A percentile compares a stretch with the other conserved stretches of the same genome.
Evolutionary conservation across 2,797 vertebrate species (phyloP).

Genomic region (Alfaro cultratus): DNA sequence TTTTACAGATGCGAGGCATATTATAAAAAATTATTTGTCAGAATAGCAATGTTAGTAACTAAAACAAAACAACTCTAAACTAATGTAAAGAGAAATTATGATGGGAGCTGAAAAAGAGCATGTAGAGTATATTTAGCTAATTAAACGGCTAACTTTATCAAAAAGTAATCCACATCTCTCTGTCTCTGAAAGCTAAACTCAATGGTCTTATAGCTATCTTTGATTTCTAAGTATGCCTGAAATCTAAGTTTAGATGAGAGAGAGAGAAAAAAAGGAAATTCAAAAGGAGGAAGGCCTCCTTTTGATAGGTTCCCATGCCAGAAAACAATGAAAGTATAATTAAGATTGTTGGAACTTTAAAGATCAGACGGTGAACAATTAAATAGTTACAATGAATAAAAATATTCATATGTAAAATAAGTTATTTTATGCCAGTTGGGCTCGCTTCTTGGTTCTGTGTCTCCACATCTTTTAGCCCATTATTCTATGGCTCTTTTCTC

Average conservation of each 20-base stretch:
- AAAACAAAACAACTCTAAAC: background rate
- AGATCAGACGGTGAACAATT: background rate
- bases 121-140: background rate
- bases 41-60: background rate
- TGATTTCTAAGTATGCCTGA: background rate
- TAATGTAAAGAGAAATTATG: background rate
- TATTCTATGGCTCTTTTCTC: background rate
- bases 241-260: background rate
- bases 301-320: background rate
- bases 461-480: background rate
- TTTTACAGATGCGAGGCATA: background rate
- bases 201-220: background rate
- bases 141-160: background rate
- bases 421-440: background rate
- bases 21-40: background rate
- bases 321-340: background rate
- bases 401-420: background rate
- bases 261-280: background rate
- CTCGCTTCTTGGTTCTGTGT: background rate
- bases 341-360: background rate
- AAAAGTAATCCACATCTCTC: background rate
- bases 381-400: background rate
- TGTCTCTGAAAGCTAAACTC: background rate
- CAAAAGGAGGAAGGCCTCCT: background rate
- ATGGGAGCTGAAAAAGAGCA: background rate